Evolutionary conservation across 1,140 invertebrate genomes (phyloP).

Genomic region (Drosophila grimshawi): DNA sequence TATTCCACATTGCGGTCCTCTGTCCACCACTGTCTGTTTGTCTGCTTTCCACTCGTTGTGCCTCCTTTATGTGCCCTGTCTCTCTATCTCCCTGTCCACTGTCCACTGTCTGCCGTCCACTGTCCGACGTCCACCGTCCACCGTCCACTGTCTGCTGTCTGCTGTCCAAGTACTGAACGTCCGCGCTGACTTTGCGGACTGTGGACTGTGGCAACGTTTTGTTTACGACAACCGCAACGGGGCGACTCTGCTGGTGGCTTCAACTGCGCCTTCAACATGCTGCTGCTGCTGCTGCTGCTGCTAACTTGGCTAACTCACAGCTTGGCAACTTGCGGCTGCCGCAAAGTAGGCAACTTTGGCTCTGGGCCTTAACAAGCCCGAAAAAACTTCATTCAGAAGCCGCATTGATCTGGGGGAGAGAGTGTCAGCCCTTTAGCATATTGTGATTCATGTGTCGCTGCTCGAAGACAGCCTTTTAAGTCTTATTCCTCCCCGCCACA

Average conservation of each 20-base stretch:
- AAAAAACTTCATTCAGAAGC: slow-evolving; percentile 75
- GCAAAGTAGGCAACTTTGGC: slow-evolving; percentile 75
- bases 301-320: slow-evolving; percentile 7
- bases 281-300: neutral
- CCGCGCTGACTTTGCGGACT: slow-evolving; percentile 42
- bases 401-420: slow-evolving; percentile 82
- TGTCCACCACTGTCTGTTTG: slow-evolving; percentile 16
- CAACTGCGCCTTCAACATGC: slow-evolving; percentile 25
- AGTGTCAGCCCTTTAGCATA: slow-evolving; percentile 81
- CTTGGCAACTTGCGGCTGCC: slow-evolving; percentile 49
- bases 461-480: slow-evolving; percentile 71
- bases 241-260: slow-evolving; percentile 63
- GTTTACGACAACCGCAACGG: slow-evolving; percentile 78
- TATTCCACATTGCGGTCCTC: slow-evolving; percentile 79
- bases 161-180: slow-evolving; percentile 69
- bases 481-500: slow-evolving; percentile 5
- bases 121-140: slow-evolving; percentile 23
- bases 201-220: slow-evolving; percentile 63
- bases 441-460: slow-evolving; percentile 82
- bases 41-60: slow-evolving; percentile 2
- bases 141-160: slow-evolving; percentile 22
- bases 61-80: neutral
- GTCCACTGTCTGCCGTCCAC: slow-evolving; percentile 14
- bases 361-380: slow-evolving; percentile 69
- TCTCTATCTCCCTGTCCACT: slow-evolving; percentile 5